Percentiles rank a stretch among this genome's conserved stretches.
Evolutionary conservation across 2,888 invertebrate genomes (phyloP).

Genomic region (Macrophya alboannulata): DNA sequence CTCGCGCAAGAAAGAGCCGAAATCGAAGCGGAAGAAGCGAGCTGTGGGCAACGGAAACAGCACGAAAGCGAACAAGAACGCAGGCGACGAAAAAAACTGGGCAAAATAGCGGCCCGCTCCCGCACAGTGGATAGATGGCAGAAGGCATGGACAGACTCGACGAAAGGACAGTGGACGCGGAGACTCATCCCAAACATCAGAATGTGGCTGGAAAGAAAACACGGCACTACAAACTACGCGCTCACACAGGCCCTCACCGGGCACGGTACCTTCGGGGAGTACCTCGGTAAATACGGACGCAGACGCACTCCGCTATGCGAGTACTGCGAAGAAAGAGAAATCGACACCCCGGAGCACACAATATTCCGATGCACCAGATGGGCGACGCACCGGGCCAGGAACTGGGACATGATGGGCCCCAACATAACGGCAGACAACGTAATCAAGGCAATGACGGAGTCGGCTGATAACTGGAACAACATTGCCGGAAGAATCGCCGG

Average conservation of each 20-base stretch:
- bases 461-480: neutral
- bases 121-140: neutral
- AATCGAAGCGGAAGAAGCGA: constrained; percentile 44
- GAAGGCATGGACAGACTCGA: neutral
- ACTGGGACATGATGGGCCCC: neutral
- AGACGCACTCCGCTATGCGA: neutral
- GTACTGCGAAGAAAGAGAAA: neutral
- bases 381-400: neutral
- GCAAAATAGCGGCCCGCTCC: neutral
- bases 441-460: neutral
- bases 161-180: constrained; percentile 58
- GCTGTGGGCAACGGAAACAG: no score
- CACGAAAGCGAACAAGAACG: neutral
- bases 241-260: constrained; percentile 60
- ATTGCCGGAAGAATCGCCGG: neutral
- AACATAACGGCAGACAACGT: neutral
- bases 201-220: constrained; percentile 56
- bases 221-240: constrained; percentile 60
- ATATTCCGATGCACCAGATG: constrained; percentile 31
- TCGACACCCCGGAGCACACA: constrained; percentile 29
- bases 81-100: neutral
- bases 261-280: constrained; percentile 59
- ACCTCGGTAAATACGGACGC: constrained; percentile 40
- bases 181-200: constrained; percentile 55
- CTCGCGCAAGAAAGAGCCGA: neutral